Conservation (phyloP, 2,888 invertebrate species). For the Tortrix viridana region DNA sequence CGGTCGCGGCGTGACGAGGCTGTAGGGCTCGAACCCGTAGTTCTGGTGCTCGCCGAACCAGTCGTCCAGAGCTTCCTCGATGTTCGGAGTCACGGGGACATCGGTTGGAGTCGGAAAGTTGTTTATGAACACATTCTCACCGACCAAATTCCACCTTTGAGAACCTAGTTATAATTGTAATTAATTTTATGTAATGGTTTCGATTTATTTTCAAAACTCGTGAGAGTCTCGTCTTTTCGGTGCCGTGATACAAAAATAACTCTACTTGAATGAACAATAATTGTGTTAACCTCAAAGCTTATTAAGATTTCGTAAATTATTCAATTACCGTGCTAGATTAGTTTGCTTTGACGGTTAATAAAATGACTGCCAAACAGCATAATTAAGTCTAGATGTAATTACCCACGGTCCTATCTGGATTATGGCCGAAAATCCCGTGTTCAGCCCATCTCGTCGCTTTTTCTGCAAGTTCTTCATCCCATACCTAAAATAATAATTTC, state of each 20-base stretch:
- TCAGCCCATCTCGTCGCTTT: constrained; percentile 51
- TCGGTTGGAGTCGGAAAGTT: constrained; percentile 41
- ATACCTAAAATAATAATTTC: constrained; percentile 41
- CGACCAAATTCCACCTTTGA: constrained; percentile 46
- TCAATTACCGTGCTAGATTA: no score
- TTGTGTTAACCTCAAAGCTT: no score
- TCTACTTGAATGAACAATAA: no score
- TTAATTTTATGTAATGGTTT: no score
- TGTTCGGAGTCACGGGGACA: constrained; percentile 41
- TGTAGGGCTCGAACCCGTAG: constrained; percentile 46
- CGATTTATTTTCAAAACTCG: no score
- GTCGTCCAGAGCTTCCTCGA: constrained; percentile 44
- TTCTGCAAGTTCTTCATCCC: constrained; percentile 52
- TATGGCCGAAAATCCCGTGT: constrained; percentile 46
- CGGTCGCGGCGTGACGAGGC: constrained; percentile 39
- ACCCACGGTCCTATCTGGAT: constrained; percentile 48
- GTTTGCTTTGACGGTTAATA: constrained; percentile 2
- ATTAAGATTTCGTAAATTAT: no score
- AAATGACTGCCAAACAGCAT: not conserved
- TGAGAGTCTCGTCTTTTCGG: no score
- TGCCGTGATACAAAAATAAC: no score
- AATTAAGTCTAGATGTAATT: constrained; percentile 27
- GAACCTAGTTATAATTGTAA: no score
- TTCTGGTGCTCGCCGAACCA: constrained; percentile 49
- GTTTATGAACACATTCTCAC: constrained; percentile 47